Conservation (phyloP, 1,140 invertebrate species). For the Brachionus koreanus region DNA sequence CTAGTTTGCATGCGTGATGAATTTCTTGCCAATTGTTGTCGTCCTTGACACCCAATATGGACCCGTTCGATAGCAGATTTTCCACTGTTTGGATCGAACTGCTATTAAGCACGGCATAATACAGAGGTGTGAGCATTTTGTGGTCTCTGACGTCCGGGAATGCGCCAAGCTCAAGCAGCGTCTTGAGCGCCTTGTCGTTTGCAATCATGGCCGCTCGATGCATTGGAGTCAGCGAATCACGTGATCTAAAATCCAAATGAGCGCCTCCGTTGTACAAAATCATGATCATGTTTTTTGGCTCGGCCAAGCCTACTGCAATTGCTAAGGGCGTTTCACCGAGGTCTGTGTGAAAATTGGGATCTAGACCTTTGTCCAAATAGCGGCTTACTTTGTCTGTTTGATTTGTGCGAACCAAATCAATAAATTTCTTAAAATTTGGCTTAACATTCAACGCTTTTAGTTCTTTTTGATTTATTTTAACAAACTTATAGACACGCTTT, state of each 20-base stretch:
- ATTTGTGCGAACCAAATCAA: constrained; percentile 83
- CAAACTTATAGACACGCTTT: constrained; percentile 91
- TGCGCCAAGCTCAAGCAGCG: constrained; percentile 83
- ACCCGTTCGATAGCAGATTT: neutral
- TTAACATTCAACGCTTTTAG: constrained; percentile 55
- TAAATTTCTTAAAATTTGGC: constrained; percentile 82
- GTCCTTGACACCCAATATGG: neutral
- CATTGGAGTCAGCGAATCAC: constrained; percentile 85
- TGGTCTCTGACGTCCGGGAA: constrained; percentile 94
- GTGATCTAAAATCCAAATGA: constrained; percentile 88
- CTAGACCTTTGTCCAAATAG: constrained; percentile 90
- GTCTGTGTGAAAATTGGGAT: constrained; percentile 88
- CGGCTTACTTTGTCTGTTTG: constrained; percentile 93
- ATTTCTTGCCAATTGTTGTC: constrained; percentile 91
- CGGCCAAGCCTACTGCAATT: constrained; percentile 67
- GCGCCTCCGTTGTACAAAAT: constrained; percentile 95
- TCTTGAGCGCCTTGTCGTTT: constrained; percentile 80
- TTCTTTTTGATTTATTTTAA: constrained; percentile 88
- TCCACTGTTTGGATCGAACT: neutral
- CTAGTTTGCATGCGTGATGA: constrained; percentile 96
- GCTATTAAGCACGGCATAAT: constrained; percentile 65
- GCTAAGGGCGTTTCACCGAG: constrained; percentile 79
- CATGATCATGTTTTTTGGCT: constrained; percentile 75
- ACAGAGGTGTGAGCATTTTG: constrained; percentile 86
- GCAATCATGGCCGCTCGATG: constrained; percentile 80